These are phyloP conservation scores for Opisthograptis luteolata DNA, from an alignment of 2,888 invertebrate species.

Conservation along the genomic window DNA sequence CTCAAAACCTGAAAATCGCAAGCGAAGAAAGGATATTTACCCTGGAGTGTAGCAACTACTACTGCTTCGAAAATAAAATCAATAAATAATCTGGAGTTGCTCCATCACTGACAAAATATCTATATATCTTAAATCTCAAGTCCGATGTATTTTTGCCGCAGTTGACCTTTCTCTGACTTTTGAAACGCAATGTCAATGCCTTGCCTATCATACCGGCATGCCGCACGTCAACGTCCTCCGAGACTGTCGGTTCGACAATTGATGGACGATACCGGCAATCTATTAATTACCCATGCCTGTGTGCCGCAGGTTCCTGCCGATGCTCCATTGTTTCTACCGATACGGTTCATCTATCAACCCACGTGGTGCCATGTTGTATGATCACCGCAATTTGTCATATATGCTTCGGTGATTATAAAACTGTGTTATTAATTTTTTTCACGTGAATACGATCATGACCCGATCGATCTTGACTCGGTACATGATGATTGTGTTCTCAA, in stretches of 20 bases:
- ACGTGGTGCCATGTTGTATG: constrained; percentile 74
- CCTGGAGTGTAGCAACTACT: neutral
- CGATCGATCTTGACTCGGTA: constrained; percentile 32
- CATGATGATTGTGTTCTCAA: constrained; percentile 11
- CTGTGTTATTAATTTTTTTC: constrained; percentile 45
- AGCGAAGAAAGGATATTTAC: too few species aligned
- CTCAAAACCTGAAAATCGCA: too few species aligned
- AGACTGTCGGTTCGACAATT: constrained; percentile 48
- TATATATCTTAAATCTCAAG: constrained; percentile 8
- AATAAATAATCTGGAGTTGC: constrained; percentile 5
- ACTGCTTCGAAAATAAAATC: neutral
- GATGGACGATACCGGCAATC: constrained; percentile 72
- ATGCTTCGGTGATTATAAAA: constrained; percentile 63
- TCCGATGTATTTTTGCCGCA: constrained; percentile 18
- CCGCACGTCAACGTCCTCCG: constrained; percentile 29
- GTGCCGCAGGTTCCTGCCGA: constrained; percentile 56
- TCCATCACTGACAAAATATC: constrained; percentile 3
- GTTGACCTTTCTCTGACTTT: constrained; percentile 24
- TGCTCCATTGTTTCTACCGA: constrained; percentile 73
- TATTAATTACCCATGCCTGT: constrained; percentile 71
- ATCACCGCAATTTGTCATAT: constrained; percentile 73
- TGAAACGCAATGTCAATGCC: constrained; percentile 34
- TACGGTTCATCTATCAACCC: constrained; percentile 73
- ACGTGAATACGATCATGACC: constrained; percentile 33
- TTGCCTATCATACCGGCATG: constrained; percentile 31